A percentile compares a stretch with the other conserved stretches of the same genome.
phyloP scores from a whole-genome alignment of 2,888 invertebrate species.

The Agrochola macilenta region DNA sequence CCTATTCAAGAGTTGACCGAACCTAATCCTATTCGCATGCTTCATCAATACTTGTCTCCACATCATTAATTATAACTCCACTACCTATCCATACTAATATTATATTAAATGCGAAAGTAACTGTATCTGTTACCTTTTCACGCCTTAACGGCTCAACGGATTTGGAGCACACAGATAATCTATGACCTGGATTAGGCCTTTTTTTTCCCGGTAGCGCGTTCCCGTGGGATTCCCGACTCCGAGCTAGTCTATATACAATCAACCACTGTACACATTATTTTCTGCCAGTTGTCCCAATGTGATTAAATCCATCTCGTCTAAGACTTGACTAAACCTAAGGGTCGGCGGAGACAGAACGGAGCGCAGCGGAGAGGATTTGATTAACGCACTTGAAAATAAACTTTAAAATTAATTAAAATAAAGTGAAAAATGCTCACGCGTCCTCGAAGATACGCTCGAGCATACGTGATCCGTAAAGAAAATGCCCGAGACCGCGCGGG shows the following conservation, averaged over 20 bases:
- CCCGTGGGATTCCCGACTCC: neutral
- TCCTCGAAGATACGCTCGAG: too few relatives aligned
- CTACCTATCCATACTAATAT: neutral
- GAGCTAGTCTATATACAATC: neutral
- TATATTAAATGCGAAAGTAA: neutral
- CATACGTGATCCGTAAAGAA: too few relatives aligned
- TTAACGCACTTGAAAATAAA: too few relatives aligned
- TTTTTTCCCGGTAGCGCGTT: neutral
- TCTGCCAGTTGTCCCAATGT: neutral
- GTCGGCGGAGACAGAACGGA: too few relatives aligned
- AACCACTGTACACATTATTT: neutral
- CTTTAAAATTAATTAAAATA: too few relatives aligned
- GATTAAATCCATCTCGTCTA: neutral
- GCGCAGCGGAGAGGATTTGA: too few relatives aligned
- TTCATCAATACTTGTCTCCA: neutral
- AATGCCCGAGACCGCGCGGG: too few relatives aligned
- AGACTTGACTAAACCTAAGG: too few relatives aligned
- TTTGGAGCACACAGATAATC: neutral
- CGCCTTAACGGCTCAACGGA: neutral
- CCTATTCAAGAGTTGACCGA: neutral
- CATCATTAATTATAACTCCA: slow-evolving; percentile 17
- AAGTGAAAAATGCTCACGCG: too few relatives aligned
- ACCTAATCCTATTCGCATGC: neutral
- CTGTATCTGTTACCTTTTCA: neutral
- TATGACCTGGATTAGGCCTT: neutral